Conservation (phyloP, 2,888 invertebrate genomes). For the Mimumesa dahlbomi region DNA sequence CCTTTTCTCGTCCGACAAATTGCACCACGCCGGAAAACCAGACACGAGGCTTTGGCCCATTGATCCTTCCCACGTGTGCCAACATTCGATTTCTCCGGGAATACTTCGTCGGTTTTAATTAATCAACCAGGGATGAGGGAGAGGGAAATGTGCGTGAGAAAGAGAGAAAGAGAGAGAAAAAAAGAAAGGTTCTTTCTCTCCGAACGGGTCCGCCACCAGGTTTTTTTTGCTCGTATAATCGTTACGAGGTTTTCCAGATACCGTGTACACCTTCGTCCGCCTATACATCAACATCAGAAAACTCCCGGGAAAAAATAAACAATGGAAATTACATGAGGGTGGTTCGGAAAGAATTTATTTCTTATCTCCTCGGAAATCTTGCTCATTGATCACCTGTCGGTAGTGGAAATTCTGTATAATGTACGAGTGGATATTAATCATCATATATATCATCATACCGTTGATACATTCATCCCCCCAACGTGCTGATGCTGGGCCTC, state of each 20-base stretch:
- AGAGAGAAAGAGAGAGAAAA: too few relatives aligned
- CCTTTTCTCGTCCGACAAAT: constrained; percentile 66
- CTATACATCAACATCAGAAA: constrained; percentile 18
- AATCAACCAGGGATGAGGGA: constrained; percentile 69
- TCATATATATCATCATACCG: too few relatives aligned
- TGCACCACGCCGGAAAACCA: constrained; percentile 53
- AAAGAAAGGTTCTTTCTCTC: constrained; percentile 39
- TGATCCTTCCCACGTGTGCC: constrained; percentile 56
- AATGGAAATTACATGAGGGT: constrained; percentile 45
- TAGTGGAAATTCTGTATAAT: too few relatives aligned
- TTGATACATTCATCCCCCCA: too few relatives aligned
- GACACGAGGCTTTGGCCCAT: constrained; percentile 17
- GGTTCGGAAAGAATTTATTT: constrained; percentile 26
- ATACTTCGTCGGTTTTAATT: constrained; percentile 69
- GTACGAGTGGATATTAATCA: too few relatives aligned
- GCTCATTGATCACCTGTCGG: constrained; percentile 37
- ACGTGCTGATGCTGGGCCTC: too few relatives aligned
- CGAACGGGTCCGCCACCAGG: constrained; percentile 10
- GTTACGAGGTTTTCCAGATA: constrained; percentile 41
- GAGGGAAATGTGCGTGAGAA: too few relatives aligned
- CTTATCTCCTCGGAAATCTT: background rate
- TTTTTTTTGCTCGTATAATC: constrained; percentile 49
- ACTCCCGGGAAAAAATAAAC: constrained; percentile 36
- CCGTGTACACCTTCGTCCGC: background rate
- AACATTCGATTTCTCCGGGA: constrained; percentile 67